Conservation (phyloP, 2,113 vertebrate species). For the Panthera tigris region DNA sequence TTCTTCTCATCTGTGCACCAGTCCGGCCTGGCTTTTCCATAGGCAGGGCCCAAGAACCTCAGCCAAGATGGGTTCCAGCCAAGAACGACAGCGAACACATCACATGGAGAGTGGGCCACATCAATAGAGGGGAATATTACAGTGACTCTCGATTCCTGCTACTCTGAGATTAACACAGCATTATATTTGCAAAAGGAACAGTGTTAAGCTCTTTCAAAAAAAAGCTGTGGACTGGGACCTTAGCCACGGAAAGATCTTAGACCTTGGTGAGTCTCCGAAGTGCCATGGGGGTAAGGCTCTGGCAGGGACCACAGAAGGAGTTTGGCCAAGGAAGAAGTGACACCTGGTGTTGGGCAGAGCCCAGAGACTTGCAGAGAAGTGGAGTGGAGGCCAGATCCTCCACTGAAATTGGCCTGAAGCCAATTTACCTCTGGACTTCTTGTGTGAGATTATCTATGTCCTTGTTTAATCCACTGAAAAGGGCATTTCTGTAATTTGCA, state of each 20-base stretch:
- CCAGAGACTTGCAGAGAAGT: not conserved
- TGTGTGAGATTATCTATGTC: not conserved
- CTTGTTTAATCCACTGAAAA: not conserved
- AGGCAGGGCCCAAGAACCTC: not conserved
- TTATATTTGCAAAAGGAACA: not conserved
- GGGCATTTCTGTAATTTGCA: not conserved
- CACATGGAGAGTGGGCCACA: not conserved
- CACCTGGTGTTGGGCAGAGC: not conserved
- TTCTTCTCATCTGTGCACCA: not conserved
- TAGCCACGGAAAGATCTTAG: not conserved
- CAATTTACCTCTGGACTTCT: not conserved
- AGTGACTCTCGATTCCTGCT: not conserved
- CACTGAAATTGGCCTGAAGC: no score
- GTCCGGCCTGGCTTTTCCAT: not conserved
- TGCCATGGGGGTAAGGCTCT: not conserved
- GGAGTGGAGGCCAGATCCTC: not conserved
- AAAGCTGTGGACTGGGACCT: not conserved
- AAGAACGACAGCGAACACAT: not conserved
- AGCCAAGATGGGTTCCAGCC: not conserved
- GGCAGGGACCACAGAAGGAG: not conserved
- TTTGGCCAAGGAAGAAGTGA: not conserved
- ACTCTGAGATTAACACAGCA: not conserved
- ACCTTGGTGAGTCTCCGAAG: not conserved
- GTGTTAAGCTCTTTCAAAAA: not conserved
- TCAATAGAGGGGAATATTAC: not conserved